Percentiles rank a stretch among this genome's conserved stretches.
These are phyloP conservation scores for Trialeurodes vaporariorum DNA, from an alignment of 1,140 invertebrate species.

Conservation along the genomic window DNA sequence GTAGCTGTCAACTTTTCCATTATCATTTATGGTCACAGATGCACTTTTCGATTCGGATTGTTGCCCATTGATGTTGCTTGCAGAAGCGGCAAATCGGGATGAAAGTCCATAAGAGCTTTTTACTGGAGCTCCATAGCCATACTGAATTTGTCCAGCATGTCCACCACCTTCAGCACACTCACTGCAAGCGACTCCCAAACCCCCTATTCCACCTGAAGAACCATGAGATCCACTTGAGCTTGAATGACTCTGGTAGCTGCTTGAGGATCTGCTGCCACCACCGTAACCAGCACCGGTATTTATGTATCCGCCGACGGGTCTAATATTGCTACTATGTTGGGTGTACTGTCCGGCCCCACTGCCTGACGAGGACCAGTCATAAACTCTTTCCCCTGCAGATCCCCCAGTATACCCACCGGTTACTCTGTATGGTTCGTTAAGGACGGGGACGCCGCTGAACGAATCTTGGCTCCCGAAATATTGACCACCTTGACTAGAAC, in stretches of 20 bases:
- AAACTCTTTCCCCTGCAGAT: too few species aligned
- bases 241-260: not conserved
- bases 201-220: too few species aligned
- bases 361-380: not conserved
- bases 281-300: not conserved
- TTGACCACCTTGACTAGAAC: too few species aligned
- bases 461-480: not conserved
- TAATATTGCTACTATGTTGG: not conserved
- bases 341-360: not conserved
- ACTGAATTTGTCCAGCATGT: not conserved
- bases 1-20: not conserved
- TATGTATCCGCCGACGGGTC: not conserved
- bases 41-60: not conserved
- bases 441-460: not conserved
- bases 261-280: not conserved
- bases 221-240: too few species aligned
- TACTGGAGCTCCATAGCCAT: not conserved
- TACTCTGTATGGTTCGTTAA: not conserved
- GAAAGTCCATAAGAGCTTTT: not conserved
- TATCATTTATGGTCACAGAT: not conserved
- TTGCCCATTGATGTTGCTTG: not conserved
- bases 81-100: not conserved
- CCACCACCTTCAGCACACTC: not conserved
- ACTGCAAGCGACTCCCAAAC: not conserved
- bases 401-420: not conserved